These are phyloP conservation scores for Nycticebus coucang DNA, from an alignment of 2,113 vertebrate species.

Conservation along the genomic window DNA sequence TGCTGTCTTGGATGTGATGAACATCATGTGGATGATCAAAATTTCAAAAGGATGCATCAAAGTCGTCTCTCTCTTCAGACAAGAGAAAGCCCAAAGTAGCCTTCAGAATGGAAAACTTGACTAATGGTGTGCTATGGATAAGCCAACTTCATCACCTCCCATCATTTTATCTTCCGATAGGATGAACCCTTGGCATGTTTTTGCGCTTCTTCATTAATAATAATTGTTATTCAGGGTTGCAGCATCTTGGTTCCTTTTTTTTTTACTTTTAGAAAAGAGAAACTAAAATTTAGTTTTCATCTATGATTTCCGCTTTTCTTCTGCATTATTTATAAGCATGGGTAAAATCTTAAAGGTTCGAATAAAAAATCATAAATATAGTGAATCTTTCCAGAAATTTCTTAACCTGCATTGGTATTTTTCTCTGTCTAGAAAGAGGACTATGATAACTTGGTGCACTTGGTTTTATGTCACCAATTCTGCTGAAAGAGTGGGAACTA, in stretches of 20 bases:
- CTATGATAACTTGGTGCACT: conserved; percentile 42
- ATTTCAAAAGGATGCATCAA: conserved; percentile 95
- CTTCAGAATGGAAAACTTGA: conserved; percentile 94
- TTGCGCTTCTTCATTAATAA: conserved; percentile 77
- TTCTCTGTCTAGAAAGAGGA: conserved; percentile 66
- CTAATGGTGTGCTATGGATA: conserved; percentile 79
- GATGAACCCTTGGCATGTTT: conserved; percentile 78
- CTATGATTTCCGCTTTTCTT: conserved; percentile 75
- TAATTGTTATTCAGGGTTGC: conserved; percentile 68
- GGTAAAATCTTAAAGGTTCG: conserved; percentile 58
- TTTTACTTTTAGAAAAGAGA: conserved; percentile 79
- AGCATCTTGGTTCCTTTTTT: conserved; percentile 65
- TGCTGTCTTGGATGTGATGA: conserved; percentile 95
- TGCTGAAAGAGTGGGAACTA: not conserved
- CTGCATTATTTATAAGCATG: conserved; percentile 80
- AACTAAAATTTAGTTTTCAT: conserved; percentile 73
- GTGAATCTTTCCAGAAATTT: conserved; percentile 64
- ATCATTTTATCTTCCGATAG: conserved; percentile 68
- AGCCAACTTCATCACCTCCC: conserved; percentile 65
- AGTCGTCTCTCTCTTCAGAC: conserved; percentile 89
- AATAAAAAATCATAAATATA: conserved; percentile 74
- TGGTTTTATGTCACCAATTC: conserved; percentile 4
- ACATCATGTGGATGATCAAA: conserved; percentile 98
- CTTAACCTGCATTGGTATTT: conserved; percentile 37
- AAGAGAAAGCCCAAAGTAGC: conserved; percentile 80